Conservation (phyloP, 37 sponge, comb jelly and placozoan species). For the Chondrosia reniformis region DNA sequence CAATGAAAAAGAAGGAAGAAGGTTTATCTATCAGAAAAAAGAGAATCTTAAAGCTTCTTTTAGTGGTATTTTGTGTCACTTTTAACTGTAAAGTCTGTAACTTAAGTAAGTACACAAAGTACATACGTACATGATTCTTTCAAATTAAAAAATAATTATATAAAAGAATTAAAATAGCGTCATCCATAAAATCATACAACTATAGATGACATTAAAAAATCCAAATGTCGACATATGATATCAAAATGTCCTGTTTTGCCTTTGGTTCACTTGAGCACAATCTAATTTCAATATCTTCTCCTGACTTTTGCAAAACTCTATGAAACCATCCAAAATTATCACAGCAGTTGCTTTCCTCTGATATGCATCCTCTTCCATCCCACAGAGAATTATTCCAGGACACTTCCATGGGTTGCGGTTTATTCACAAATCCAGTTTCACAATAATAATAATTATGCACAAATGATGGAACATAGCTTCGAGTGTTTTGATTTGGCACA, state of each 20-base stretch:
- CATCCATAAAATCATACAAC: too few species aligned
- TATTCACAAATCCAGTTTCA: neutral
- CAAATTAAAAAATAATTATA: too few species aligned
- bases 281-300: slow-evolving; percentile 9
- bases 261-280: neutral
- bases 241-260: neutral
- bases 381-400: slow-evolving; percentile 11
- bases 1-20: too few species aligned
- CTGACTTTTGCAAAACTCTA: neutral
- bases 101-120: too few species aligned
- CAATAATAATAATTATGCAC: neutral
- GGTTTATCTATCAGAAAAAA: too few species aligned
- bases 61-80: too few species aligned
- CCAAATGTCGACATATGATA: slow-evolving; percentile 10
- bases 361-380: slow-evolving; percentile 11
- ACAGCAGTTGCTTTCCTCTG: slow-evolving; percentile 1
- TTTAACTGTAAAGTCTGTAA: too few species aligned
- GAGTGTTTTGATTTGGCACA: neutral
- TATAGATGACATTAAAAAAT: too few species aligned
- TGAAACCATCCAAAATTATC: neutral
- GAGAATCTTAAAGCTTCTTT: too few species aligned
- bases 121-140: too few species aligned
- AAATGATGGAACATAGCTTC: neutral
- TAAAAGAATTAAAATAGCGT: too few species aligned
- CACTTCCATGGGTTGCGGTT: neutral